Evolutionary conservation across 2,797 vertebrate genomes (phyloP).

Genomic region (Antrozous pallidus): DNA sequence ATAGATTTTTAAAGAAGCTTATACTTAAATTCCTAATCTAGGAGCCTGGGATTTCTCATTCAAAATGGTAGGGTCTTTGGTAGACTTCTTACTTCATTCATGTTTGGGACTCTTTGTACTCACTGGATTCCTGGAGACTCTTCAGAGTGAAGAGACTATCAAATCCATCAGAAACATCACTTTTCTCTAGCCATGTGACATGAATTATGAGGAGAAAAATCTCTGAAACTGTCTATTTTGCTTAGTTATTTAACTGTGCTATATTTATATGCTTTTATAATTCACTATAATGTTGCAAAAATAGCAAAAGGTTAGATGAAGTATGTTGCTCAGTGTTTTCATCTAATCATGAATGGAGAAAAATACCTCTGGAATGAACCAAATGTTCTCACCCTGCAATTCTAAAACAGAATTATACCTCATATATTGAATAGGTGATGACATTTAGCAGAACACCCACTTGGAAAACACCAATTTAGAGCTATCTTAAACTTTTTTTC

Average conservation of each 20-base stretch:
- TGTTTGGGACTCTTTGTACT: background rate
- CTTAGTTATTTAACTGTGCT: slow-evolving; percentile 10
- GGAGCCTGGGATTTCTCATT: background rate
- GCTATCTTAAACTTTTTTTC: background rate
- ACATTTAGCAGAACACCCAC: slow-evolving; percentile 48
- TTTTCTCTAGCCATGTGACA: background rate
- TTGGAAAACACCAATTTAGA: background rate
- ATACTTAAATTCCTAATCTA: background rate
- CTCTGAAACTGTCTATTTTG: background rate
- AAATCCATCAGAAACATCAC: background rate
- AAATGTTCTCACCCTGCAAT: slow-evolving; percentile 10
- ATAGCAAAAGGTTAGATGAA: slow-evolving; percentile 6
- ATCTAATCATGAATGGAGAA: slow-evolving; percentile 41
- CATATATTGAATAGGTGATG: background rate
- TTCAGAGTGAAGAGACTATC: background rate
- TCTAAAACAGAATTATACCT: background rate
- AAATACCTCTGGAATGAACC: background rate
- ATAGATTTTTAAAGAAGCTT: background rate
- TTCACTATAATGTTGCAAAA: background rate
- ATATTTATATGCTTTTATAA: slow-evolving; percentile 1
- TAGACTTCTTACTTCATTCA: background rate
- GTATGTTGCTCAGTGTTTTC: background rate
- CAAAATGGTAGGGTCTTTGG: background rate
- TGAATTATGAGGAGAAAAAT: background rate
- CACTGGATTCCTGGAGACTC: background rate